Conservation (phyloP, 2,888 invertebrate genomes). For the Nomada lathburiana region DNA sequence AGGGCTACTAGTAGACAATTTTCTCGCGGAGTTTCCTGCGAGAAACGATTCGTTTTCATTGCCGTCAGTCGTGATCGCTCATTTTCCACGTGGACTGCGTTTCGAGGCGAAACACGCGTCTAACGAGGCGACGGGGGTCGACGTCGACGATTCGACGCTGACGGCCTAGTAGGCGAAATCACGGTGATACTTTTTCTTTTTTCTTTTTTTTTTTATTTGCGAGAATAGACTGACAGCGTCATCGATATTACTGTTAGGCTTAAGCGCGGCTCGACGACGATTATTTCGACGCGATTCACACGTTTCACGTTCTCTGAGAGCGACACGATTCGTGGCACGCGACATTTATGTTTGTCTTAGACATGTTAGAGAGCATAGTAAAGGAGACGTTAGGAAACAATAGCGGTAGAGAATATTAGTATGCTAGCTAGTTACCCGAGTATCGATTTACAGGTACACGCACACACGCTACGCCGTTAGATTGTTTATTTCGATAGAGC, state of each 20-base stretch:
- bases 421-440: conserved; percentile 64
- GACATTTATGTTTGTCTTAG: conserved; percentile 77
- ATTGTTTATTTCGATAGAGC: conserved; percentile 27
- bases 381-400: conserved; percentile 71
- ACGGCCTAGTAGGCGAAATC: conserved; percentile 46
- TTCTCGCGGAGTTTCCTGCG: conserved; percentile 60
- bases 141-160: conserved; percentile 45
- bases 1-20: conserved; percentile 58
- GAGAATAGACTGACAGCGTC: conserved; percentile 80
- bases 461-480: conserved; percentile 21
- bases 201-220: conserved; percentile 47
- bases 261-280: conserved; percentile 60
- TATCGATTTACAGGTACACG: conserved; percentile 44
- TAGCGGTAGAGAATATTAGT: conserved; percentile 69
- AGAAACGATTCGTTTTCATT: conserved; percentile 34
- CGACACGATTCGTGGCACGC: conserved; percentile 64
- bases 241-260: conserved; percentile 69
- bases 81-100: too few species aligned
- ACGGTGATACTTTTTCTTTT: conserved; percentile 70
- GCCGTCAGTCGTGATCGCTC: too few species aligned
- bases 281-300: conserved; percentile 72
- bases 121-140: too few species aligned
- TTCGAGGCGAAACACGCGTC: too few species aligned
- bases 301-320: conserved; percentile 60
- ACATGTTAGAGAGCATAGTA: conserved; percentile 69